Base-by-base conservation (phyloP, 2,113 vertebrate genomes). In the Nerophis ophidion region DNA sequence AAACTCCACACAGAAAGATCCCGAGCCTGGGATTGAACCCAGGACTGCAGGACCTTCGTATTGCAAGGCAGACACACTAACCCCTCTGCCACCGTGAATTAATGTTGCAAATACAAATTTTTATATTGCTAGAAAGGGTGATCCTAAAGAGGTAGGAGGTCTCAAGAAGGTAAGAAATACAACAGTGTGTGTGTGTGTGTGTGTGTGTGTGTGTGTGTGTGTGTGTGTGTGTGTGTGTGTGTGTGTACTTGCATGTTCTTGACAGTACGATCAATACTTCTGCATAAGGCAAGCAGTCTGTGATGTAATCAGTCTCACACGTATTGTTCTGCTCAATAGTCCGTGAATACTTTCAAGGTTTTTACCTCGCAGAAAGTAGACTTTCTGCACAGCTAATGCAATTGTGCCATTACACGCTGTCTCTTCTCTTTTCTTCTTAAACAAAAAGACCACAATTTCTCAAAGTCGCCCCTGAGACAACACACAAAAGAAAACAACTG, bases 261-360 rank as follows among this genome's bases (percentile, higher is more conserved):
- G 68, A 80, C 78, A 77, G 77, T 61, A 72, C 60, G 84, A 84
- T 85, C 79, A 84, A 86, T 86, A 82, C 62, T 59, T 68, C 74
- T 48, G 17, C 44, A 81, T 82, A 77, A 80, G 80, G 70, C 72
- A 7, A 58, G 65, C 59, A 49, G 49, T 67, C 38, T 77, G 81
- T 84, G 86, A 86, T 77, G 82, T 82, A 77, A 85, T 81, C 55
- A 74, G 40, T 11, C 40, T 9, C 9, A 15, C 33, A 8, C 14
- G 14, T 16, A 8, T 7, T 54, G 9, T 36, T 34, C 52, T 54
- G 34, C 16, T 15, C 35, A 15, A 35, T 15, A 8, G 8, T 53
- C 35, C 5, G 7, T 53, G 5, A 35, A 53, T 35, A 19, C 16
- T 7, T 19, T 56, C 35, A 55, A 55, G 15, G 52, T 38, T 55